Evolutionary conservation across 2,888 invertebrate genomes (phyloP).

Genomic region (Gymnoscelis rufifasciata): DNA sequence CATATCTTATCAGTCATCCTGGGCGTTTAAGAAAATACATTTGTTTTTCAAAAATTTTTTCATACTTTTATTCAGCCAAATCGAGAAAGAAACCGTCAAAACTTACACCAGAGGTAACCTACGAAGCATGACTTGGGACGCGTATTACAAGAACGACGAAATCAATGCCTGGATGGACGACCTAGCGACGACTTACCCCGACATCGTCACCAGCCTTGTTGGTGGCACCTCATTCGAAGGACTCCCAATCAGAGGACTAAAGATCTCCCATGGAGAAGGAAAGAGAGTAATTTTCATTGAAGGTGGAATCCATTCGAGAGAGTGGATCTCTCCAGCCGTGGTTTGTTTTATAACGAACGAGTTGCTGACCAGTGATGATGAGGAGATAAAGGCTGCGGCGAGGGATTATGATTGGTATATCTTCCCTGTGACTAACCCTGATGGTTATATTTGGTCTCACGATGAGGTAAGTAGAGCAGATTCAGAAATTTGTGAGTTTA

Average conservation of each 20-base stretch:
- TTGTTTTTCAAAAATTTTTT: too few species aligned
- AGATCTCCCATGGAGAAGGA: slow-evolving; percentile 45
- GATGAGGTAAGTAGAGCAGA: slow-evolving; percentile 79
- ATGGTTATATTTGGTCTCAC: slow-evolving; percentile 84
- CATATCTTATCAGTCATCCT: too few species aligned
- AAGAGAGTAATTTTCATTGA: slow-evolving; percentile 55
- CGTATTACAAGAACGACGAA: slow-evolving; percentile 79
- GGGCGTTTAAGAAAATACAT: too few species aligned
- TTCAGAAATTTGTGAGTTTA: too few species aligned
- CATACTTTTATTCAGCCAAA: slow-evolving; percentile 45
- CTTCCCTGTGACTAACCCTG: slow-evolving; percentile 85
- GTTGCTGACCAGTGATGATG: slow-evolving; percentile 79
- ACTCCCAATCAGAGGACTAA: slow-evolving; percentile 64
- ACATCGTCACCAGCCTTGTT: slow-evolving; percentile 56
- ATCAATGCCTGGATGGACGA: slow-evolving; percentile 80
- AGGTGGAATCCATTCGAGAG: slow-evolving; percentile 84
- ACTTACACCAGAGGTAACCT: slow-evolving; percentile 33
- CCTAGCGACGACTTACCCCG: slow-evolving; percentile 62
- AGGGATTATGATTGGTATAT: slow-evolving; percentile 86
- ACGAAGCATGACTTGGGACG: slow-evolving; percentile 62
- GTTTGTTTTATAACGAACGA: slow-evolving; percentile 83
- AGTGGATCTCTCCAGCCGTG: slow-evolving; percentile 85
- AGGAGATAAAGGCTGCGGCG: slow-evolving; percentile 74
- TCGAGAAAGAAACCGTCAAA: slow-evolving; percentile 60
- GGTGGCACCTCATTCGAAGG: slow-evolving; percentile 67